Conservation (phyloP, 2,113 vertebrate genomes). For the Dasypus novemcinctus region DNA sequence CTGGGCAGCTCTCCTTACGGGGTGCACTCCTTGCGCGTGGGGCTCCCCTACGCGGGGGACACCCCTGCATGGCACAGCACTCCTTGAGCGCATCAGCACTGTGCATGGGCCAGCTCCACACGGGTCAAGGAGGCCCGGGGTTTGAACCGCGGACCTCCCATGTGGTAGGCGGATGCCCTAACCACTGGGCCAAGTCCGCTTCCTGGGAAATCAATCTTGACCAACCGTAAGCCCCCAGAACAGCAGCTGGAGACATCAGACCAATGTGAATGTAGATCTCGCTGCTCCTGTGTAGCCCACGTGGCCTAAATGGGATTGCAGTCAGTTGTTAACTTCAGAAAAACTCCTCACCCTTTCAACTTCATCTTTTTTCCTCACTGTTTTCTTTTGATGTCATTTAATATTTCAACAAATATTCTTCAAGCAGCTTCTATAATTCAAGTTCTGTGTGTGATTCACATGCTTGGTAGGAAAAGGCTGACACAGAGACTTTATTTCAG, state of each 20-base stretch:
- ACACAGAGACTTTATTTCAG: not conserved
- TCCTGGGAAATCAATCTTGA: conserved; percentile 79
- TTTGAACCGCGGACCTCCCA: no score
- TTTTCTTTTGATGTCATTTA: conserved; percentile 30
- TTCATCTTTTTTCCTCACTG: not conserved
- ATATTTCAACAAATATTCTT: not conserved
- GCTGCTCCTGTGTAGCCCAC: not conserved
- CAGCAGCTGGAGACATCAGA: conserved; percentile 2
- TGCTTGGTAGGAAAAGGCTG: not conserved
- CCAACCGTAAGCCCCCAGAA: conserved; percentile 47
- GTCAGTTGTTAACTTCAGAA: conserved; percentile 23
- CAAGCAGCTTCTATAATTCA: not conserved
- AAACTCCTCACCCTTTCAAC: not conserved
- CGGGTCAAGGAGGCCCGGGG: no score
- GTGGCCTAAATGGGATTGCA: not conserved
- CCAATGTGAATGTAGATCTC: not conserved
- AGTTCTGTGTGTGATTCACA: not conserved
- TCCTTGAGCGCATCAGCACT: no score
- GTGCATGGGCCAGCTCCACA: no score
- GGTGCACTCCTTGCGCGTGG: no score
- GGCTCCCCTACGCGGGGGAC: no score
- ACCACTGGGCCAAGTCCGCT: no score
- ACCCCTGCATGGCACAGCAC: no score
- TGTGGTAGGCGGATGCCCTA: no score
- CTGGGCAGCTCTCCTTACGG: no score